These are phyloP conservation scores for Leptobrachium leishanense DNA, from an alignment of 2,113 vertebrate genomes.

Conservation along the genomic window DNA sequence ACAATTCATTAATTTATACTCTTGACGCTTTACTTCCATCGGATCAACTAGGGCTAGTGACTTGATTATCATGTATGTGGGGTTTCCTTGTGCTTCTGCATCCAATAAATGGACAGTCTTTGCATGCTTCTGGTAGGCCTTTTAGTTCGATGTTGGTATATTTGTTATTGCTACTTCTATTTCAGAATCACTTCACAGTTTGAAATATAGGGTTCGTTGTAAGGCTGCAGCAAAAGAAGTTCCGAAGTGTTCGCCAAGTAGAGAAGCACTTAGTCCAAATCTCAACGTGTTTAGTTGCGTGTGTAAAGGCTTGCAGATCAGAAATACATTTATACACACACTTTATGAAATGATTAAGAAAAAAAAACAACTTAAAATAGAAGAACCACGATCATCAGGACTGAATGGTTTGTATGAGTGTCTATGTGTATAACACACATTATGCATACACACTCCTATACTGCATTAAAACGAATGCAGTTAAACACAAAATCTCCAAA, in stretches of 20 bases:
- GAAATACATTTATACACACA: not conserved
- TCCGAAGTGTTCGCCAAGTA: not conserved
- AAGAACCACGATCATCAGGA: not conserved
- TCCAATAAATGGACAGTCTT: not conserved
- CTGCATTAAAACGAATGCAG: too few relatives aligned
- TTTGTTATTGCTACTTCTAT: not conserved
- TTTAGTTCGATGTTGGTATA: not conserved
- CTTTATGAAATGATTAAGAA: not conserved
- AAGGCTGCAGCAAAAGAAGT: not conserved
- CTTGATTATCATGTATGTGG: constrained; percentile 53
- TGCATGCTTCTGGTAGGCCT: not conserved
- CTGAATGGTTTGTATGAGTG: constrained; percentile 37
- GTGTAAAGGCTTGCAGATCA: not conserved
- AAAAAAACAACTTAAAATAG: not conserved
- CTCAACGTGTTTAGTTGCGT: not conserved
- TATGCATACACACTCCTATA: too few relatives aligned
- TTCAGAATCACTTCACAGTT: not conserved
- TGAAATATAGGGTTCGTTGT: not conserved
- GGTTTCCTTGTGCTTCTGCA: constrained; percentile 32
- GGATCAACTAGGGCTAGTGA: constrained; percentile 69
- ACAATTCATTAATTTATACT: constrained; percentile 74
- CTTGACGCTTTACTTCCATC: constrained; percentile 62
- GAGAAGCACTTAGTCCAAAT: not conserved
- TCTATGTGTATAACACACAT: not conserved
- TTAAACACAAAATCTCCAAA: too few relatives aligned